Evolutionary conservation across 2,113 vertebrate species (phyloP).

Genomic region (Zosterops borbonicus): DNA sequence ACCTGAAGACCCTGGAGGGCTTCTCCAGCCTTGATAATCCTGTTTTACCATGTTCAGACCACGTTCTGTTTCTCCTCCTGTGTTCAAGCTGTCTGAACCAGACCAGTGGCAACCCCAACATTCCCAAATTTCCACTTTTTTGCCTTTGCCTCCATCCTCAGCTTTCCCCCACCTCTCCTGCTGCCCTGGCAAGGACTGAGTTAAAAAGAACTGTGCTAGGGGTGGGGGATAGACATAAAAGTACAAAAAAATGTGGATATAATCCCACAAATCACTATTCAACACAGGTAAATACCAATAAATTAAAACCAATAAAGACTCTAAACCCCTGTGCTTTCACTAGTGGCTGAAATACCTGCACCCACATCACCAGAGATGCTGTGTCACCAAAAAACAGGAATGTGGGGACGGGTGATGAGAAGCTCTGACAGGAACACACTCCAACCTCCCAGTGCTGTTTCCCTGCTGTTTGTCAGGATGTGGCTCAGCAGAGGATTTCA

Average conservation of each 20-base stretch:
- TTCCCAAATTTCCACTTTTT: too few relatives aligned
- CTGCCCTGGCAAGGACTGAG: too few relatives aligned
- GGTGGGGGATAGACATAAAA: too few relatives aligned
- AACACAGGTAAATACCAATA: neutral
- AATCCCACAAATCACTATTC: neutral
- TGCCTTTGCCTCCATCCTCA: too few relatives aligned
- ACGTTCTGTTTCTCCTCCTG: neutral
- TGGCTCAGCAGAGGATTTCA: neutral
- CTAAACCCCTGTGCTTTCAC: neutral
- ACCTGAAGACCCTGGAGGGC: neutral
- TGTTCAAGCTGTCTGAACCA: too few relatives aligned
- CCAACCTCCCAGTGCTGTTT: accelerated
- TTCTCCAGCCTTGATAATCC: neutral
- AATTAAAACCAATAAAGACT: accelerated
- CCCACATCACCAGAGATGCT: accelerated
- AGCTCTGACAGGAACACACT: accelerated
- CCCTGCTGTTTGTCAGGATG: neutral
- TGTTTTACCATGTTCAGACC: neutral
- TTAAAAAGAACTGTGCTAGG: too few relatives aligned
- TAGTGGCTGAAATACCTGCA: neutral
- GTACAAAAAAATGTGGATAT: too few relatives aligned
- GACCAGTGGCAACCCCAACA: too few relatives aligned
- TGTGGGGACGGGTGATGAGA: neutral
- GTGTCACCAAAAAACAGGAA: neutral
- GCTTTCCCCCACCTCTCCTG: too few relatives aligned